These are phyloP conservation scores for Ispidina lecontei DNA, from an alignment of 2,797 vertebrate species.

Conservation along the genomic window DNA sequence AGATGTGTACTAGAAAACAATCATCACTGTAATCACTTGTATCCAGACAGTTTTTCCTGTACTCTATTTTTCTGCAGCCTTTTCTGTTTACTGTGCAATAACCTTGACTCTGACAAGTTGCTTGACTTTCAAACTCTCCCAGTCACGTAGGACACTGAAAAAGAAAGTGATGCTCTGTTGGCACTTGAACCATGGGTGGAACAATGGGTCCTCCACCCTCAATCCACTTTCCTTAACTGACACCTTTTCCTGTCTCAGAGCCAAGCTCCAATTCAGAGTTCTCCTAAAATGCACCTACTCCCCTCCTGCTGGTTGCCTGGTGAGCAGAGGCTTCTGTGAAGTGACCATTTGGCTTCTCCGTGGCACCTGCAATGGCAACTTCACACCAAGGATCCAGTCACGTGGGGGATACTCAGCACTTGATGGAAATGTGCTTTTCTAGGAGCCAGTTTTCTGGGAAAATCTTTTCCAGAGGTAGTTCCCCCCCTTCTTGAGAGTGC, in stretches of 20 bases:
- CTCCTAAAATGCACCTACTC: neutral
- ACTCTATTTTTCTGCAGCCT: neutral
- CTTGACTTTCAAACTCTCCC: neutral
- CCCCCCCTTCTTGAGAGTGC: neutral
- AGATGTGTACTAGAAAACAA: neutral
- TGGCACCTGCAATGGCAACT: neutral
- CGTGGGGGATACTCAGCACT: neutral
- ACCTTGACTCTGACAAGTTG: neutral
- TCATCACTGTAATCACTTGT: neutral
- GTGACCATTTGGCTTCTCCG: neutral
- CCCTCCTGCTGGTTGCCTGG: neutral
- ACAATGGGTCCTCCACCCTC: neutral
- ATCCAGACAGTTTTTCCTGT: neutral
- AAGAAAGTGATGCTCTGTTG: slow-evolving; percentile 1
- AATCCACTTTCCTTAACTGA: neutral
- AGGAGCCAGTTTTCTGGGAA: neutral
- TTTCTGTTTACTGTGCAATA: neutral
- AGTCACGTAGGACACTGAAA: neutral
- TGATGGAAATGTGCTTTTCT: neutral
- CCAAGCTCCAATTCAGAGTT: neutral
- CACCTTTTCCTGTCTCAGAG: slow-evolving; percentile 5
- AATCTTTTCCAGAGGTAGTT: neutral
- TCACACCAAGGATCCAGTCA: neutral
- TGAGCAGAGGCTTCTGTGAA: neutral
- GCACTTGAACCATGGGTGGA: neutral